Base-by-base conservation (phyloP, 2,888 invertebrate genomes). In the Tiliacea aurago region DNA sequence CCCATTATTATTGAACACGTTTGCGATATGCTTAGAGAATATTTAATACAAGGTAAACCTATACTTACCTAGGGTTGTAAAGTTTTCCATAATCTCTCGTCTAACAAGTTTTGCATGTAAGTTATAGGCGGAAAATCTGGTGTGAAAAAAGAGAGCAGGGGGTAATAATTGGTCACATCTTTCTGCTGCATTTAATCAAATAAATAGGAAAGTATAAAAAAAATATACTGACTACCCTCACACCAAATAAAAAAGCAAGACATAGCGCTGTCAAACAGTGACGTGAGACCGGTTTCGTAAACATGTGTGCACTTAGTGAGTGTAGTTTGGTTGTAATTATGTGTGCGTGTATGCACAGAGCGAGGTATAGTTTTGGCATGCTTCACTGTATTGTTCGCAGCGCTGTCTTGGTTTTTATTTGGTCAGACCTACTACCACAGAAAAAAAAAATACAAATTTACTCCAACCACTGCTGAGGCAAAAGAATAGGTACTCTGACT, bases 11-110 rank as follows among this genome's bases (percentile, higher is more conserved):
- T 69, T 81, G 65, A 66, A 53, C 78, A 73, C 53, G 80, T 74
- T 70, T 68, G 58, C 62, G 66, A 63, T 73, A 63, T 70, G 70
- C 83, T 74, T 15, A 33, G 41, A 70, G 80, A 79, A 81, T 83
- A 81, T 83, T 70, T 43, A 74, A 70, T 68, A 74, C 80, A 83
- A 79, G 83, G 80, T 64, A 65, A 79, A 64, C 28, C 23, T 53
- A 59, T 66, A 6, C 10, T 1, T 78, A 83, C 10, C 1, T 78
- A 83, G 74, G 80, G 81, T 55, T 74, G 75, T n/a, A 66, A 55
- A 43, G 47, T 28, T 10, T 18, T 1, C 28, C 13, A 20, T 47
- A 47, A 11, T n/a, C 9, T 15, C 7, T 37, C 37, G 37, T 4
- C 37, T 37, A 23, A 18, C 33, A 23, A 65, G 61, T 37, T 47